Conservation (phyloP, 2,888 invertebrate species). For the Syrista parreyssii region DNA sequence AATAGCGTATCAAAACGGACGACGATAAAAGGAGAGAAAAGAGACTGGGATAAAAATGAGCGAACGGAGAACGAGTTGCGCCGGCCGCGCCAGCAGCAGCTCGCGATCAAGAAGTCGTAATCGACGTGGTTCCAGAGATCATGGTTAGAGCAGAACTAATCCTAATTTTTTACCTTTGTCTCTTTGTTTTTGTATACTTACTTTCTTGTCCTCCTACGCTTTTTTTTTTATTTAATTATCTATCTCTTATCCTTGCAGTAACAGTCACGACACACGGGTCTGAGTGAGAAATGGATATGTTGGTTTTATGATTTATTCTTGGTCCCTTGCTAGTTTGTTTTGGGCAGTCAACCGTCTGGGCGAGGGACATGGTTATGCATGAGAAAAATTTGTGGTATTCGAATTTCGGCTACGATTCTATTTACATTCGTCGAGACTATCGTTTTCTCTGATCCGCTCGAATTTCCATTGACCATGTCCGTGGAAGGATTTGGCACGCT, state of each 20-base stretch:
- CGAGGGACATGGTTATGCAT: neutral
- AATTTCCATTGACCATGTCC: neutral
- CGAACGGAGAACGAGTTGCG: conserved; percentile 50
- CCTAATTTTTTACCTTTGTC: conserved; percentile 1
- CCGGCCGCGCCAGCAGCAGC: conserved; percentile 46
- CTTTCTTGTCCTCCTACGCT: neutral
- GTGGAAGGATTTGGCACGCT: neutral
- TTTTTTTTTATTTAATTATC: neutral
- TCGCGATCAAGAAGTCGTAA: conserved; percentile 59
- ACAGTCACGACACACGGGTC: neutral
- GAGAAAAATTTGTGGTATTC: neutral
- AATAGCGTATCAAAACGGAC: neutral
- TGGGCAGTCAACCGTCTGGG: neutral
- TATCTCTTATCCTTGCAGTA: neutral
- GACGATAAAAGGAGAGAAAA: conserved; percentile 5
- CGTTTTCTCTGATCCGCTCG: neutral
- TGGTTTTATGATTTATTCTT: neutral
- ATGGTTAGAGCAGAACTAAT: conserved; percentile 40
- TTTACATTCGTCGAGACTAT: neutral
- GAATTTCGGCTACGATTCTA: neutral
- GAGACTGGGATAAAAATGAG: conserved; percentile 42
- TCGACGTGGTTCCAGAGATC: conserved; percentile 57
- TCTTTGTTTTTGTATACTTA: neutral
- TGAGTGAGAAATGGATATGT: neutral
- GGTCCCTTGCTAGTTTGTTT: neutral